Conservation (phyloP, 2,113 vertebrate genomes). For the Petrocephalus microphthalmus region DNA sequence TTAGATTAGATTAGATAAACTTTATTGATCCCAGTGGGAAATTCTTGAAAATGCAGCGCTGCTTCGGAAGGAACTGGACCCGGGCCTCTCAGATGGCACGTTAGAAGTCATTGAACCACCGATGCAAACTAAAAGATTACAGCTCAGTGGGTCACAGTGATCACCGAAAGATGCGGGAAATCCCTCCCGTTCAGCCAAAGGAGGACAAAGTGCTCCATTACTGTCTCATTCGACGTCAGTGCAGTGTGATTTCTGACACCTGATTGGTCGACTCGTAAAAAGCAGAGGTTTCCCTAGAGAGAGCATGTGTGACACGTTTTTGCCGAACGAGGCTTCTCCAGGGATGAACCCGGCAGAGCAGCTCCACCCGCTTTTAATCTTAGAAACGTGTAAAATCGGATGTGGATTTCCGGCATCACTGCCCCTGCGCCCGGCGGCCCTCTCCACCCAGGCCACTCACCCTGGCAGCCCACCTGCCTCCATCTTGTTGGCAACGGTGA, state of each 20-base stretch:
- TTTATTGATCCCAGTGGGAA: not conserved
- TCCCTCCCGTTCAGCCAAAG: not conserved
- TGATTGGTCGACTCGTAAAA: not conserved
- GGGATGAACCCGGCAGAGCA: not conserved
- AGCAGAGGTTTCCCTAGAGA: not conserved
- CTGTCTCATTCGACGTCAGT: not conserved
- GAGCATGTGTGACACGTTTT: not conserved
- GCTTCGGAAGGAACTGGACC: not conserved
- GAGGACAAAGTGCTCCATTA: not conserved
- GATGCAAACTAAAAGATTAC: not conserved
- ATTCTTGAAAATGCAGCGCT: not conserved
- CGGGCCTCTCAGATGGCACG: not conserved
- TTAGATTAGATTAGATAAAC: not conserved
- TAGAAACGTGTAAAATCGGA: not conserved
- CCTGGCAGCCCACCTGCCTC: slow-evolving; percentile 88
- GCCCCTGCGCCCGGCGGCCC: not conserved
- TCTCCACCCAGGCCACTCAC: slow-evolving; percentile 45
- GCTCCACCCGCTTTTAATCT: not conserved
- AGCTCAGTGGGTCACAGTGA: not conserved
- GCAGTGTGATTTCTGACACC: not conserved
- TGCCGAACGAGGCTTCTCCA: not conserved
- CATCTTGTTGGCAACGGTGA: slow-evolving; percentile 96
- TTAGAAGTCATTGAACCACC: not conserved
- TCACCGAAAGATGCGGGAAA: no score
- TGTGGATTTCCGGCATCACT: not conserved